Evolutionary conservation across 1,140 invertebrate genomes (phyloP), one percentile per base, ranked within the genome.

Genomic region (Drosophila erecta): DNA sequence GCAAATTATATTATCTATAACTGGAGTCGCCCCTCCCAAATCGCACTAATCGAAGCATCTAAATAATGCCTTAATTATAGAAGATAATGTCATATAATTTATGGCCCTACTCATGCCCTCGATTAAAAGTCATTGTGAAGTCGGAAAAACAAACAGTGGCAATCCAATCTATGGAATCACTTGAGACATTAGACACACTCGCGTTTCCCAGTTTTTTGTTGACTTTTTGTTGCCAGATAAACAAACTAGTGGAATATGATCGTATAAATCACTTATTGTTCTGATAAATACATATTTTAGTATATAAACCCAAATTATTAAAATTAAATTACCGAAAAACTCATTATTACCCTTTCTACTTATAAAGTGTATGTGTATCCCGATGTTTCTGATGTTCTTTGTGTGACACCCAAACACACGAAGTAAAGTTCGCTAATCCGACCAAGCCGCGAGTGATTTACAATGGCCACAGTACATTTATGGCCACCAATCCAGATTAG

Each of bases 31-130:
- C 53, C 70, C 65, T 70, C 57, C 11, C 70, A n/a, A 54, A 15
- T 40, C 24, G 14, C n/a, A 10, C 20, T n/a, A 70, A 71, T 71
- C 67, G 51, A 4, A 4, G n/a, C 8, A 71, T 71, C 67, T 44
- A 35, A 70, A 70, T 70, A 71, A 35, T 7, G 20, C 37, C 37
- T 47, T 70, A 71, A 71, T 70, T 70, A 67, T 70, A 35, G 43
- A 55, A 71, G 67, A 70, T 71, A 70, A 70, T 71, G 64, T 41
- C 67, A 49, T 70, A 56, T 61, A 50, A 62, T 62, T 70, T 71
- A 71, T 70, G 53, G 61, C 40, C 37, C 15, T 5, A 37, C 59
- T 1, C 5, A 27, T 20, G 51, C 35, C 65, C 15, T 40, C 50
- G 64, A 70, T 70, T 49, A 57, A 41, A 70, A 57, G 35, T 41